Evolutionary conservation across 1,140 invertebrate species (phyloP).

Genomic region (Carposina sasakii): DNA sequence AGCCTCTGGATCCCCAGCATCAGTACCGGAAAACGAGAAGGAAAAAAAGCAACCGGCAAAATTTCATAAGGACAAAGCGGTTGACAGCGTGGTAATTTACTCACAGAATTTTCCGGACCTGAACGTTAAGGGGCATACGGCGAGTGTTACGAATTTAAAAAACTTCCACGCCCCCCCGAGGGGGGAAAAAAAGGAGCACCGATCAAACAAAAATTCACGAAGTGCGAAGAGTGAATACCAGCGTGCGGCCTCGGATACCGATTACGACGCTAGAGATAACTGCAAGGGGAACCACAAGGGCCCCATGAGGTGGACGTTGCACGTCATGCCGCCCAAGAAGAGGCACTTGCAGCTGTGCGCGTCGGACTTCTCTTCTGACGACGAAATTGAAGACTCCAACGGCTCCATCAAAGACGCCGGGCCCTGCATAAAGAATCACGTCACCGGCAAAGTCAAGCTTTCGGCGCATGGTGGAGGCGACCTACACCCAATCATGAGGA

Average conservation of each 20-base stretch:
- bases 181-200: constrained; percentile 66
- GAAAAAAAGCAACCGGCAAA: constrained; percentile 43
- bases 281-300: constrained; percentile 38
- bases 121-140: constrained; percentile 45
- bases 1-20: constrained; percentile 15
- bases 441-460: constrained; percentile 44
- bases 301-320: constrained; percentile 49
- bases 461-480: constrained; percentile 61
- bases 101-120: constrained; percentile 65
- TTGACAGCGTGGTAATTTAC: constrained; percentile 59
- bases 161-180: constrained; percentile 65
- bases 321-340: constrained; percentile 57
- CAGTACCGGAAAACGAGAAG: constrained; percentile 22
- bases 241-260: constrained; percentile 53
- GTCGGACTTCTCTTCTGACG: constrained; percentile 59
- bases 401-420: constrained; percentile 46
- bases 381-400: constrained; percentile 40
- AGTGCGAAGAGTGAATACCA: constrained; percentile 44
- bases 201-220: constrained; percentile 33
- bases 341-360: constrained; percentile 50
- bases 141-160: constrained; percentile 63
- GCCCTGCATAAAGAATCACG: constrained; percentile 44
- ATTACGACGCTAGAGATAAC: constrained; percentile 47
- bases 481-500: constrained; percentile 54
- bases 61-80: constrained; percentile 53